Base-by-base conservation (phyloP, 2,888 invertebrate species). In the Myopa testacea region DNA sequence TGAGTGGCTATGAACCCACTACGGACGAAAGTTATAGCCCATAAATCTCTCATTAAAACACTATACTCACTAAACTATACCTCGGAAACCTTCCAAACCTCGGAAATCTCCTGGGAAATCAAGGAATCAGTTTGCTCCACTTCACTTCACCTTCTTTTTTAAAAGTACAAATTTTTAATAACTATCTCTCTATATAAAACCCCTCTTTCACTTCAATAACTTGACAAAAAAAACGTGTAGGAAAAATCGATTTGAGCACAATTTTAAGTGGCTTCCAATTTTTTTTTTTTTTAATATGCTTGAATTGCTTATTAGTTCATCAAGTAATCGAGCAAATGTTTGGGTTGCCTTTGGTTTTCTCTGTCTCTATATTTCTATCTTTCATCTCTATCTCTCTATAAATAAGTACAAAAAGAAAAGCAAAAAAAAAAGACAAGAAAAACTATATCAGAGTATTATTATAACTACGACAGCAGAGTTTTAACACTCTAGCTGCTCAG, bases 401-500 rank as follows among this genome's bases (percentile, higher is more conserved):
- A 12, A 2, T 12, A 50, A 50, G 14, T 10, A 50, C n/a, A 55
- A 55, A 16, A 55, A 55, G 5, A 14, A n/a, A 55, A n/a, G 55
- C 55, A 55, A 55, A n/a, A 16, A 55, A n/a, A 16, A 10, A 6
- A 10, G 45, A 45, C 10, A 26, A 26, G 26, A 26, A 26, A 26
- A 26, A 26, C 55, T 16, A 10, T 12, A 34, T 14, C 50, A 52
- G 19, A 70, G 55, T 70, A 19, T 45, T 45, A 10, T 45, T 45
- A 45, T 45, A 45, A 45, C 45, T 45, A 26, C 26, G 26, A 26
- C 26, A 10, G 45, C 45, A 45, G 45, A 6, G 7, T 8, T 52
- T 75, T 69, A 75, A 69, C 68, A 75, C 75, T 68, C 58, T 60
- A 60, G 69, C 68, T 58, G 75, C 69, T 75, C 69, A 60, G 75